Percentiles rank a stretch among this genome's conserved stretches.
phyloP scores from a whole-genome alignment of 2,113 vertebrate species.

The Ploceus nigricollis region DNA sequence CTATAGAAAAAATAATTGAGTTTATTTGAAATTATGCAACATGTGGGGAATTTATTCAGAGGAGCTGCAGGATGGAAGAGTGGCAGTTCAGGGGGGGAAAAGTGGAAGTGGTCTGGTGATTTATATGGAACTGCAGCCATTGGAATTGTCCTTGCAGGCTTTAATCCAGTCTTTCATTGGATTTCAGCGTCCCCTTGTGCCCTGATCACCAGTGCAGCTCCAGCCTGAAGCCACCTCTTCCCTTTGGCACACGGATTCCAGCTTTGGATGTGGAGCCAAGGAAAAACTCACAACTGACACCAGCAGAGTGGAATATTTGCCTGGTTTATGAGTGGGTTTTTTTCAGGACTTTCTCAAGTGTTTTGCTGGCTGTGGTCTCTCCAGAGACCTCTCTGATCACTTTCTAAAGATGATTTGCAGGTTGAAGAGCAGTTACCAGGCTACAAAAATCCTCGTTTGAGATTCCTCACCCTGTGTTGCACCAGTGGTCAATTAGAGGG shows the following conservation, averaged over 20 bases:
- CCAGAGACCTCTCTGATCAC: background rate
- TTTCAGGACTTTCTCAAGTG: background rate
- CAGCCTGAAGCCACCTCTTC: background rate
- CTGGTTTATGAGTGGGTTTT: background rate
- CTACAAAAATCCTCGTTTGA: background rate
- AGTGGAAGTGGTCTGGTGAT: background rate
- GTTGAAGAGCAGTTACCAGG: background rate
- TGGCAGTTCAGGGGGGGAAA: fast-evolving
- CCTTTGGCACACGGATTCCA: background rate
- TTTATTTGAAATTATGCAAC: background rate
- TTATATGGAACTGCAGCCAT: fast-evolving
- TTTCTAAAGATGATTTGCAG: background rate
- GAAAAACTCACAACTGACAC: background rate
- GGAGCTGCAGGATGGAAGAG: background rate
- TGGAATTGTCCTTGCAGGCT: background rate
- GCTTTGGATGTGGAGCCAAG: background rate
- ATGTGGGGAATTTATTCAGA: background rate
- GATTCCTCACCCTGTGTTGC: background rate
- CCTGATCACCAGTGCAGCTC: background rate
- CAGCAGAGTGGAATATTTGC: background rate
- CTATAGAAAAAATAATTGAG: background rate
- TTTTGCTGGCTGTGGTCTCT: background rate
- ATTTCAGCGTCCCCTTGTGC: background rate
- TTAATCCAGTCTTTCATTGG: background rate
- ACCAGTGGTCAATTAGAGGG: background rate